Percentiles rank a stretch among this genome's conserved stretches.
These are phyloP conservation scores for Sclerodermus sp. DNA, from an alignment of 2,888 invertebrate genomes.

Conservation along the genomic window DNA sequence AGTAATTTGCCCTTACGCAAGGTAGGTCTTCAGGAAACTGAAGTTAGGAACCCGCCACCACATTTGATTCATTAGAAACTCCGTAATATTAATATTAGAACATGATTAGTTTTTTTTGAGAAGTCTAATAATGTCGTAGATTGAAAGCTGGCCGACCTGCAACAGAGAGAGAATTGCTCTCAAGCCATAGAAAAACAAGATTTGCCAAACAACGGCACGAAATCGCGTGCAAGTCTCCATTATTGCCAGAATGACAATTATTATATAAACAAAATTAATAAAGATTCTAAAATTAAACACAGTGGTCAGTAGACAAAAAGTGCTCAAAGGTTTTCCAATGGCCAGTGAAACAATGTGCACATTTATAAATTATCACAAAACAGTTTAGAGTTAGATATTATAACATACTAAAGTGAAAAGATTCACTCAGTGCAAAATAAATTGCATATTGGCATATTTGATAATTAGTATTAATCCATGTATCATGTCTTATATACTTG, in stretches of 20 bases:
- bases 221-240: conserved; percentile 20
- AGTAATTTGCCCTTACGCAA: conserved; percentile 24
- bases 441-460: no score
- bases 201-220: conserved; percentile 25
- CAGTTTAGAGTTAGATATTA: conserved; percentile 6
- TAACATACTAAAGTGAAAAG: background rate
- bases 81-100: conserved; percentile 44
- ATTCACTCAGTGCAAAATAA: no score
- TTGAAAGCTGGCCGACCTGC: conserved; percentile 60
- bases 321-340: conserved; percentile 13
- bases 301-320: conserved; percentile 11
- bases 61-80: conserved; percentile 35
- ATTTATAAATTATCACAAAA: conserved; percentile 7
- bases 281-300: conserved; percentile 6
- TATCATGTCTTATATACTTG: no score
- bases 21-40: conserved; percentile 22
- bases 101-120: conserved; percentile 46
- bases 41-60: conserved; percentile 51
- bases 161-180: conserved; percentile 57
- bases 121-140: conserved; percentile 60
- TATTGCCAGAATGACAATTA: conserved; percentile 11
- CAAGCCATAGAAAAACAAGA: conserved; percentile 42
- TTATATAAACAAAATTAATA: conserved; percentile 5
- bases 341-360: conserved; percentile 13
- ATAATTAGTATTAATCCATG: no score